Base-by-base conservation (phyloP, 2,797 vertebrate species). In the Erithacus rubecula region DNA sequence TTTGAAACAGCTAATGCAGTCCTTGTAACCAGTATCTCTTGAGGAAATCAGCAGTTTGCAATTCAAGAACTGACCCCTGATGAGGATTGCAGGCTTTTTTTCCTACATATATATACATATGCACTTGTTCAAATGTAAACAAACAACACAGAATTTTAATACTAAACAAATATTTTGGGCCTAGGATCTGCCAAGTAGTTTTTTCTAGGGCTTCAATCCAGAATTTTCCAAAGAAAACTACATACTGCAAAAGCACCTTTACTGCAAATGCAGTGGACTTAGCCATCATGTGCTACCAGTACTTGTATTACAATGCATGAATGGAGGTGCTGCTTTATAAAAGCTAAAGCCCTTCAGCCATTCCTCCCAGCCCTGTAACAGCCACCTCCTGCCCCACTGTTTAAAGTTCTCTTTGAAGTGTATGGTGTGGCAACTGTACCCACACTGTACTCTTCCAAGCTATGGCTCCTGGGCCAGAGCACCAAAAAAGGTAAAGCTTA, bases 281-380 rank as follows among this genome's bases (percentile, higher is more conserved):
- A 51, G 51, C 4, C 43, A 72, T 11, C 12, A 19, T 3, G 4
- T 30, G 29, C 47, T 30, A 62, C 24, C 52, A 43, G 51, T 32
- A 53, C 16, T 27, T 44, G 2, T 53, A 56, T 41, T 60, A 43
- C 0, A 0, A 53, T 15, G 39, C 26, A 2, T 2, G 24, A 77
- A 22, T 30, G 36, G 60, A 78, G 9, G 44, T 75, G 53, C 34
- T 59, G 30, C 52, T 55, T 46, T 51, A 12, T 18, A 64, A 49
- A 78, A 84, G 12, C 8, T 29, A 43, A 80, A 65, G 30, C 3
- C 15, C 60, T 55, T 36, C 3, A 5, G 30, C 30, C 44, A 74
- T 34, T 22, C 36, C 62, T 83, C 30, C 41, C 44, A 20, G 59
- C 30, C 22, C 34, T 51, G 4, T 20, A 65, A 79, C 21, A 62